Conservation (phyloP, 2,888 invertebrate species). For the Mycalesis mineus region DNA sequence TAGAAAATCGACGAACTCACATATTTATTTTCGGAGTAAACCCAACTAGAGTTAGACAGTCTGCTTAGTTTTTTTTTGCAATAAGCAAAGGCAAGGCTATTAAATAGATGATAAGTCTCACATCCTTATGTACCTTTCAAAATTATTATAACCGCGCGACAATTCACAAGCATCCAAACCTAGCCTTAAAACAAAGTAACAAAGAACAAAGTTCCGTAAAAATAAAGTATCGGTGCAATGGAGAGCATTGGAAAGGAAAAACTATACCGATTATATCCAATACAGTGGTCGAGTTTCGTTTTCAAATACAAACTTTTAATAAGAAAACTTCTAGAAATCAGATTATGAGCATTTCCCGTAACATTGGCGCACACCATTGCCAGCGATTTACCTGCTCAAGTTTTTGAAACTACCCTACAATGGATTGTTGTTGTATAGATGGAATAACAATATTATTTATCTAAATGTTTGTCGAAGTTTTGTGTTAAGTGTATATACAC, state of each 20-base stretch:
- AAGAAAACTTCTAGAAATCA: constrained; percentile 61
- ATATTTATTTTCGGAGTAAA: no score
- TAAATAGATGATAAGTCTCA: no score
- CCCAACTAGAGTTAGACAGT: no score
- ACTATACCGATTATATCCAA: constrained; percentile 47
- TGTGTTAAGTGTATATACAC: no score
- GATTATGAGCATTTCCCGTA: constrained; percentile 44
- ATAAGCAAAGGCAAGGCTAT: no score
- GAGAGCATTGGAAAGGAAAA: constrained; percentile 45
- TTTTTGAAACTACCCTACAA: not conserved
- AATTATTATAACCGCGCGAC: not conserved
- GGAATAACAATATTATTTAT: no score
- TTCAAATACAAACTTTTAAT: constrained; percentile 62
- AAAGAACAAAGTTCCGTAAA: constrained; percentile 20
- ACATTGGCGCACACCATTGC: constrained; percentile 13
- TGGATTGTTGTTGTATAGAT: constrained; percentile 18
- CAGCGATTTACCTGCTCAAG: not conserved
- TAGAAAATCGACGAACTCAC: no score
- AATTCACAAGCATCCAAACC: not conserved
- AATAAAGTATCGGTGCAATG: constrained; percentile 39
- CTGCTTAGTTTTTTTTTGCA: no score
- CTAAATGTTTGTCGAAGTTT: no score
- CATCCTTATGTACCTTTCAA: no score
- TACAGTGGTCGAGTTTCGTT: constrained; percentile 37
- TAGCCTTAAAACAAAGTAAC: not conserved